Conservation (phyloP, 1,140 invertebrate species). For the Pseudomyrmex cubaensis region DNA sequence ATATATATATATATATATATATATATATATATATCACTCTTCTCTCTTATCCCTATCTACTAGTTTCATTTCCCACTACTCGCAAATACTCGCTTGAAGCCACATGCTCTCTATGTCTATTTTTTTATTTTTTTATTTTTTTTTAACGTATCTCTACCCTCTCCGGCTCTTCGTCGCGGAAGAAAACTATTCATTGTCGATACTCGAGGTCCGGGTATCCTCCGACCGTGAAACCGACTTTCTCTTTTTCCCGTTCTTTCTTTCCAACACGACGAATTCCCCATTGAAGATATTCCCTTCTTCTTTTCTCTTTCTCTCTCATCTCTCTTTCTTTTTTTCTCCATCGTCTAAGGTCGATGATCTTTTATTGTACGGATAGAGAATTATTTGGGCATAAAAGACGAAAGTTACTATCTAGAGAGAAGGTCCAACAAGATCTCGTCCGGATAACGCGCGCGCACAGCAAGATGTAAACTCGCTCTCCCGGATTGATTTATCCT, state of each 20-base stretch:
- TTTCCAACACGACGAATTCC: constrained; percentile 56
- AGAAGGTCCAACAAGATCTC: constrained; percentile 23
- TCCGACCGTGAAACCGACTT: constrained; percentile 71
- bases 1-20: too few species aligned
- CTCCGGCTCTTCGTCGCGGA: constrained; percentile 63
- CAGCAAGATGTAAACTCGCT: constrained; percentile 37
- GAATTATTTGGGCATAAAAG: constrained; percentile 14
- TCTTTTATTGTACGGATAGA: constrained; percentile 43
- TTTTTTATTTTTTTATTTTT: background rate
- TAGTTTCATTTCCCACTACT: constrained; percentile 52
- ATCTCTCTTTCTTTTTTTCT: background rate
- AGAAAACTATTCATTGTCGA: constrained; percentile 77
- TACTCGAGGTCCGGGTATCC: constrained; percentile 69
- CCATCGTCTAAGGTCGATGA: constrained; percentile 44
- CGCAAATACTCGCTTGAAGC: constrained; percentile 5
- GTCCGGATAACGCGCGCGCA: constrained; percentile 35
- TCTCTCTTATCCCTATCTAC: constrained; percentile 9
- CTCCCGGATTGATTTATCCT: constrained; percentile 66
- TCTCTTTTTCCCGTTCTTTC: constrained; percentile 43
- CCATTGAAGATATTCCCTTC: constrained; percentile 21
- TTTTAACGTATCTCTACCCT: background rate
- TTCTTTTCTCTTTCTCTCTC: background rate
- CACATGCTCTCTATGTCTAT: background rate
- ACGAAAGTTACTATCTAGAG: too few species aligned
- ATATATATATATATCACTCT: background rate